Evolutionary conservation across 2,797 vertebrate species (phyloP), one percentile per base, ranked within the genome.

Genomic region (Lepidocolaptes lacrymiger): DNA sequence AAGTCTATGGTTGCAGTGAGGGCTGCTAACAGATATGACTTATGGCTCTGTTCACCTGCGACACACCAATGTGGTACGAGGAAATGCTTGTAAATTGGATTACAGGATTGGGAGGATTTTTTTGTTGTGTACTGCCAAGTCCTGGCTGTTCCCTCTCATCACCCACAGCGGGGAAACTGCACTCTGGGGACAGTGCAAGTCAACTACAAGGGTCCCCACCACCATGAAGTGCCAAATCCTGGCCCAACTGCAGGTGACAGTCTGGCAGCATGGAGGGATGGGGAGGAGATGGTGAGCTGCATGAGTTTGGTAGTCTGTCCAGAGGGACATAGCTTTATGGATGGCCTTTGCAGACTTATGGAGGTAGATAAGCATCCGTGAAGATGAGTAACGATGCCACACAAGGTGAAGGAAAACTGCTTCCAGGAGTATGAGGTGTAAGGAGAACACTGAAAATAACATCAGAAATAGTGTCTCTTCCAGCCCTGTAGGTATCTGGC

Each of bases 21-120:
- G 74, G 74, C 91, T 96, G 96, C 93, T 96, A 97, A 97, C 94
- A 97, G 96, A 97, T 63, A 37, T 97, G 85, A 88, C 97, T 97
- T 64, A 62, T 96, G 95, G 97, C 96, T 95, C 86, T 94, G 26
- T 95, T 95, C 79, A 96, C 85, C 91, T 97, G 94, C 6, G 5
- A 61, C 36, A 21, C 84, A 61, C 64, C 66, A 89, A 61, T 5
- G 61, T 66, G 67, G 62, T 88, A 72, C 10, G 22, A 93, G 34
- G 78, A 88, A 76, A 69, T 78, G 76, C 85, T 91, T 86, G 69
- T 84, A 95, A 93, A 88, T 39, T 87, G 89, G 83, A 93, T 94
- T 94, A 93, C 77, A 87, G 78, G 69, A 77, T 82, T 68, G 72
- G 62, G 77, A 79, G 92, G 72, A 64, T 67, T 76, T 83, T 83